Conservation (phyloP, 2,888 invertebrate species). For the Sphinx pinastri region DNA sequence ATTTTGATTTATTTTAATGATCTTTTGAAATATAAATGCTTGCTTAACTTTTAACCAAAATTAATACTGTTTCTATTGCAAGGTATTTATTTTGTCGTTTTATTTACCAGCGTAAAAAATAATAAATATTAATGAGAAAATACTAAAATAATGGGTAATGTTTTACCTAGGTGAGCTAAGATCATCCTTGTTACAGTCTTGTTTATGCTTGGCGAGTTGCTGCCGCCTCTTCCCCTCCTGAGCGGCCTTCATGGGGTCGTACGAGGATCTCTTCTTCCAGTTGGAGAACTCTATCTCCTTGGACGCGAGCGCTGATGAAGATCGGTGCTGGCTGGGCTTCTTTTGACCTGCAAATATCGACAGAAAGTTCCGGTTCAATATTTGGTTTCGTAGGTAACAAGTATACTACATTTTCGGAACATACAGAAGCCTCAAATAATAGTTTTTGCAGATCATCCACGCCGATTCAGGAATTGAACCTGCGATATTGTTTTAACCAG, state of each 20-base stretch:
- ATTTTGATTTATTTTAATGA: no score
- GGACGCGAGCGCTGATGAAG: slow-evolving; percentile 87
- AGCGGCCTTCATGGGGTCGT: slow-evolving; percentile 96
- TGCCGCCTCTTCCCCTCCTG: slow-evolving; percentile 91
- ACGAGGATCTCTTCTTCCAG: slow-evolving; percentile 94
- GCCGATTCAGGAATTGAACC: no score
- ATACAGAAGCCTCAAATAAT: no score
- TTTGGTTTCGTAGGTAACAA: no score
- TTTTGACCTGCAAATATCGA: slow-evolving; percentile 69
- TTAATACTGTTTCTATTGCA: neutral
- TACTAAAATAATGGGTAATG: neutral
- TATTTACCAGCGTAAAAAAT: no score
- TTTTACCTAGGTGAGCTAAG: slow-evolving; percentile 74
- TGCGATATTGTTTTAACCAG: no score
- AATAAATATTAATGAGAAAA: no score
- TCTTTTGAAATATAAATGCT: no score
- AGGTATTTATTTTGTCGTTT: neutral
- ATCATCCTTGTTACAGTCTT: slow-evolving; percentile 72
- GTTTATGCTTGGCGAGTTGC: slow-evolving; percentile 61
- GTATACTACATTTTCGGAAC: no score
- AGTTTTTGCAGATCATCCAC: no score
- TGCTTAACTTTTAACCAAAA: no score
- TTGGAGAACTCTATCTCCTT: slow-evolving; percentile 92
- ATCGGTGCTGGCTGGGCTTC: slow-evolving; percentile 84
- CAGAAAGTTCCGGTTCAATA: no score